Evolutionary conservation across 2,113 vertebrate species (phyloP).

Genomic region (Ranitomeya imitator): DNA sequence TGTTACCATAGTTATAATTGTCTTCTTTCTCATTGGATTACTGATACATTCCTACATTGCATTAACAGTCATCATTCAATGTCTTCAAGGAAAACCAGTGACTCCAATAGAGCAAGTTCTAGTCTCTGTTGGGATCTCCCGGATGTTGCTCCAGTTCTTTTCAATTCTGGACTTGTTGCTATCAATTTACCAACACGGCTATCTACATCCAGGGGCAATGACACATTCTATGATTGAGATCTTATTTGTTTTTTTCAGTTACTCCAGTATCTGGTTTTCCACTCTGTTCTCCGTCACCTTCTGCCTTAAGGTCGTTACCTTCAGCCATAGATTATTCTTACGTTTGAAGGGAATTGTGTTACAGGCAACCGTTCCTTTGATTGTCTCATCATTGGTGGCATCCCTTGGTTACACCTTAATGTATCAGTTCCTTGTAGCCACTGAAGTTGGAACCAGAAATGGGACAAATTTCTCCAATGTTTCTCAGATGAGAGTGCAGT

Average conservation of each 20-base stretch:
- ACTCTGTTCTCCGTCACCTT: neutral
- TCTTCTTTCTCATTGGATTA: neutral
- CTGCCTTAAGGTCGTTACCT: constrained; percentile 17
- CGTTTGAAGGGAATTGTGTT: neutral
- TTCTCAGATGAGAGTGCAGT: no score
- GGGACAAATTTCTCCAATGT: no score
- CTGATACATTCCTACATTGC: constrained; percentile 4
- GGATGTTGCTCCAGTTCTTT: neutral
- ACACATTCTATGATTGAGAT: neutral
- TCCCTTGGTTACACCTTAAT: neutral
- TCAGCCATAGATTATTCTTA: neutral
- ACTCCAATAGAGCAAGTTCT: neutral
- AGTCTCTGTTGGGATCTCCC: neutral
- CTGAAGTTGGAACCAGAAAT: no score
- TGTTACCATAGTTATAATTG: neutral
- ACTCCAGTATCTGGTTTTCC: neutral
- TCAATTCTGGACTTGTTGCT: neutral
- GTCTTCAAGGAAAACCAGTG: neutral
- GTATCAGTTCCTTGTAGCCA: no score
- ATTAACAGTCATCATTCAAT: neutral
- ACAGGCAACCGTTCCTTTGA: neutral
- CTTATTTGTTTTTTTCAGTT: neutral
- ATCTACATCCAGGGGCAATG: no score
- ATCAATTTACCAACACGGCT: neutral
- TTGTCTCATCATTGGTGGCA: neutral